Conservation (phyloP, 2,888 invertebrate genomes). For the Tipula lateralis region DNA sequence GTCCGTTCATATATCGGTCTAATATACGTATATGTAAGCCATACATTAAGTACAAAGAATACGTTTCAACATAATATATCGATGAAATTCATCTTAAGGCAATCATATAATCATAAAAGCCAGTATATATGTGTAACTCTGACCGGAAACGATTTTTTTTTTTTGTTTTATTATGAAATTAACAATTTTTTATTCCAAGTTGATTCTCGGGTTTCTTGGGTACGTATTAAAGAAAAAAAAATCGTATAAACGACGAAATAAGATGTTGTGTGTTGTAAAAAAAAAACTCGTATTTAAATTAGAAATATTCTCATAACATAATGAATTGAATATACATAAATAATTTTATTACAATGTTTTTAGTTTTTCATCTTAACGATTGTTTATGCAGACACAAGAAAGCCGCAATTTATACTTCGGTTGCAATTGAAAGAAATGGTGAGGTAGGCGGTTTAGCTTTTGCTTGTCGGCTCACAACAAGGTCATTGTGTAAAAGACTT, state of each 20-base stretch:
- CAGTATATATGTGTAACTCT: neutral
- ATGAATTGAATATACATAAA: neutral
- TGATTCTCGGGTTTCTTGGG: neutral
- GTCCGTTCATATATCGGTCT: too few species aligned
- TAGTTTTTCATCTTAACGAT: too few species aligned
- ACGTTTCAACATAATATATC: neutral
- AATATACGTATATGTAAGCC: neutral
- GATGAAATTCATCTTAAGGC: constrained; percentile 11
- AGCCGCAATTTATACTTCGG: neutral
- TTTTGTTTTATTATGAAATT: too few species aligned
- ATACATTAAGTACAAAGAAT: neutral
- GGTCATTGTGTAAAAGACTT: neutral
- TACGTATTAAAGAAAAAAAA: too few species aligned
- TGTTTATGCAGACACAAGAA: neutral
- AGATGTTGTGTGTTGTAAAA: neutral
- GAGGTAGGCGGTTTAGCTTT: neutral
- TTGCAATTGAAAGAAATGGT: neutral
- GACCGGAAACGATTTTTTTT: neutral
- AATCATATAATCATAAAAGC: neutral
- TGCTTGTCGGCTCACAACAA: neutral
- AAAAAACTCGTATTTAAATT: neutral
- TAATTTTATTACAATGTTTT: neutral
- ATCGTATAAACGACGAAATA: neutral
- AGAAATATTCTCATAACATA: constrained; percentile 9
- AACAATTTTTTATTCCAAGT: neutral